Base-by-base conservation (phyloP, 37 sponge, comb jelly and placozoan genomes). In the Ianthella basta region DNA sequence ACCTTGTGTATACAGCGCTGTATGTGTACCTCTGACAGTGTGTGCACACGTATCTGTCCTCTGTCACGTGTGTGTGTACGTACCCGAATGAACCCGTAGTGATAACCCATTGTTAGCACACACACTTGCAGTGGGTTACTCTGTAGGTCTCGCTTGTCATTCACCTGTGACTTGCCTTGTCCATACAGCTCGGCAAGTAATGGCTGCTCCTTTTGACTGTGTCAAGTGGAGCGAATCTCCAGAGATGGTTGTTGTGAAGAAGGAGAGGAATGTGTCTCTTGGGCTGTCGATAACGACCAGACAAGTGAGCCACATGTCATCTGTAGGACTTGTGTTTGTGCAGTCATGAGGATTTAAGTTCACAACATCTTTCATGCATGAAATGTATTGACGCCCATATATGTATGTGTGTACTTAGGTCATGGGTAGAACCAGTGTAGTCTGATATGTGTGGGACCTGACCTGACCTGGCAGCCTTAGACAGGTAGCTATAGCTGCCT, bases 281-380 rank as follows among this genome's bases (percentile, higher is more conserved):
- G 93, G 93, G 10, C 65, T 93, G 4, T 78, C 86, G 75, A 90
- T 93, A 82, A 86, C 88, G 56, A 86, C 94, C 19, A 84, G 94
- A 85, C 84, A 89, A 80, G 94, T 93, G 32, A 15, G 87, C 73
- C 57, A 8, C 8, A n/a, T n/a, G n/a, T n/a, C n/a, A n/a, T n/a
- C n/a, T n/a, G n/a, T n/a, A n/a, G n/a, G n/a, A n/a, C n/a, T n/a
- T n/a, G n/a, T n/a, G n/a, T n/a, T n/a, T n/a, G n/a, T n/a, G n/a
- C n/a, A n/a, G n/a, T n/a, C n/a, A n/a, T n/a, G n/a, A n/a, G n/a
- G n/a, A n/a, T n/a, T n/a, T n/a, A n/a, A n/a, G n/a, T n/a, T n/a
- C n/a, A n/a, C n/a, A n/a, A n/a, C 40, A 34, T 38, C n/a, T n/a
- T n/a, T n/a, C n/a, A n/a, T n/a, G n/a, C n/a, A n/a, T n/a, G n/a